Base-by-base conservation (phyloP, 2,113 vertebrate genomes). In the zebrafish (Danio rerio) region DNA sequence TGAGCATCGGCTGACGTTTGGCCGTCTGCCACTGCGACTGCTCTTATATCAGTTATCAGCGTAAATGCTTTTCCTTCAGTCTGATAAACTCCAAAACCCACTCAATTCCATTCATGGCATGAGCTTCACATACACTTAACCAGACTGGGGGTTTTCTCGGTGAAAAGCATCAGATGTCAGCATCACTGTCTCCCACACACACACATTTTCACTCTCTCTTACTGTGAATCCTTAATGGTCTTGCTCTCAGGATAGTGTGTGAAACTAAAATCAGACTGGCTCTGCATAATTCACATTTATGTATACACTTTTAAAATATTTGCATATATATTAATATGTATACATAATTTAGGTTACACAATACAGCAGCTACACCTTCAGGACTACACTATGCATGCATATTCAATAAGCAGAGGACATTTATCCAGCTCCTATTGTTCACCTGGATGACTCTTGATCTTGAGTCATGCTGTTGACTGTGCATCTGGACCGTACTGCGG, bases 41-140 rank as follows among this genome's bases (percentile, higher is more conserved):
- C 70, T 53, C 50, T 9, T 15, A 53, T 16, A 52, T 71, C 49
- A 15, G 7, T 53, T 7, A 53, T 55, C 70, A 16, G 21, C 8
- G 21, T 40, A 55, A 73, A 55, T 10, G 13, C 70, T 53, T 40
- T 55, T 8, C 9, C 21, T 73, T 73, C 21, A 55, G 9, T 10
- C 21, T 73, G 50, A 72, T 40, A 72, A 72, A 72, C 70, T 40
- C 42, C 8, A 73, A 42, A 42, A 42, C 50, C 9, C 70, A 10
- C 52, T 55, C 15, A 3, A n/a, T 73, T 53, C 63, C 42, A 66
- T 43, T 66, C 65, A 61, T 5, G 2, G 9, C 1, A 21, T 61
- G 8, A 61, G 58, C 58, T 61, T 12, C 56, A 59, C 56, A 20
- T 61, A 61, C 58, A 61, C 20, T 11, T 11, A 21, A 61, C 58